Conservation (phyloP, 2,888 invertebrate species). For the Falcaria lacertinaria region DNA sequence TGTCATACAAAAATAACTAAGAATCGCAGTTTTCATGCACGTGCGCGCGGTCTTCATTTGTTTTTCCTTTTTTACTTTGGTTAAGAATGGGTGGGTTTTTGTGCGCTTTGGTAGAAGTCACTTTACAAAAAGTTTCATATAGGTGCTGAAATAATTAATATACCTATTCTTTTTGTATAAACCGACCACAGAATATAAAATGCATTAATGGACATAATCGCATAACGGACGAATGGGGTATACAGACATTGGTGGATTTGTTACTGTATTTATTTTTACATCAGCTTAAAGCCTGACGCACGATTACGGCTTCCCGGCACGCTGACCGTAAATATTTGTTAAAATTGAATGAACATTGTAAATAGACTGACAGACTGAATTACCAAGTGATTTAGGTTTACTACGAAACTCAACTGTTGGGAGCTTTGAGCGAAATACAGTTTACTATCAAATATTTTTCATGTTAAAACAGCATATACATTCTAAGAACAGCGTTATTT, state of each 20-base stretch:
- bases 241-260: constrained; percentile 38
- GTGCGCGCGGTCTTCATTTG: too few relatives aligned
- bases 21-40: too few relatives aligned
- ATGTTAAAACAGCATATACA: too few relatives aligned
- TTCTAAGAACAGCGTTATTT: too few relatives aligned
- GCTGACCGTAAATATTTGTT: constrained; percentile 59
- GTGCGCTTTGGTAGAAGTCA: too few relatives aligned
- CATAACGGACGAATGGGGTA: constrained; percentile 37
- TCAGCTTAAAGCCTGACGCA: constrained; percentile 58
- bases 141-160: too few relatives aligned
- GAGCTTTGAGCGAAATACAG: constrained; percentile 14
- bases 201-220: constrained; percentile 36
- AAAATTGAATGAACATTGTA: constrained; percentile 42
- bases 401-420: neutral
- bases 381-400: constrained; percentile 4
- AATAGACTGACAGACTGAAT: constrained; percentile 13
- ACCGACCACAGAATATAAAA: neutral
- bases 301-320: constrained; percentile 50
- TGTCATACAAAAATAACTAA: too few relatives aligned
- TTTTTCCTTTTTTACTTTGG: too few relatives aligned
- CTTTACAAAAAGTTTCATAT: too few relatives aligned
- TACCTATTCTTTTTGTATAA: neutral
- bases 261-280: constrained; percentile 56
- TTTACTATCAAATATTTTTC: neutral
- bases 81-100: too few relatives aligned